phyloP scores from a whole-genome alignment of 2,797 vertebrate genomes.

The Pangasius krempfi region DNA sequence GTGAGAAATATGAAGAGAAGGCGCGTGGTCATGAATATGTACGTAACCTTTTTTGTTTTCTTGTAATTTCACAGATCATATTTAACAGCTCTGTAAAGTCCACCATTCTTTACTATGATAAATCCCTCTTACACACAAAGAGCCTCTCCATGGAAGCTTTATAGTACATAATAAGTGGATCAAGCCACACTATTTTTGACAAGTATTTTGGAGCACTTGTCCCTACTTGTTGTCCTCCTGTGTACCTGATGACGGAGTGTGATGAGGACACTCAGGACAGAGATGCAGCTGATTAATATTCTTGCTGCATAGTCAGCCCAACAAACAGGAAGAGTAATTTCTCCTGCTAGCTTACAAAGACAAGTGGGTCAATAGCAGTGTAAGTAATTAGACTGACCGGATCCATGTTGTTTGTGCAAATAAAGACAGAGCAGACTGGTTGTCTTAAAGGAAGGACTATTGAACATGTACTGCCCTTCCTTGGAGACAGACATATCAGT shows the following conservation, averaged over 20 bases:
- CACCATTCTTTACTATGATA: background rate
- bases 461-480: background rate
- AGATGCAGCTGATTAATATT: conserved; percentile 53
- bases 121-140: no score
- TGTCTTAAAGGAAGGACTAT: conserved; percentile 37
- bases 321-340: conserved; percentile 66
- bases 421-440: conserved; percentile 18
- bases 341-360: conserved; percentile 66
- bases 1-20: background rate
- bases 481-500: background rate
- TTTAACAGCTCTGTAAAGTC: background rate
- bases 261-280: conserved; percentile 17
- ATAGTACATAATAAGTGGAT: background rate
- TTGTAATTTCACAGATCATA: conserved; percentile 12
- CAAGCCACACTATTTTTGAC: background rate
- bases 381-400: conserved; percentile 68
- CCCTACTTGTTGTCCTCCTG: background rate
- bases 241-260: conserved; percentile 16
- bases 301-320: conserved; percentile 53
- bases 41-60: conserved; percentile 11
- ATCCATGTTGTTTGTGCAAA: conserved; percentile 55
- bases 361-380: conserved; percentile 70
- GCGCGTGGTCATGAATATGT: background rate
- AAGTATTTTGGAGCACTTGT: background rate
- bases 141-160: background rate